Evolutionary conservation across 92 coral and sea anemone species (phyloP), one percentile per base, ranked within the genome.

Genomic region (Parazoanthus swiftii): DNA sequence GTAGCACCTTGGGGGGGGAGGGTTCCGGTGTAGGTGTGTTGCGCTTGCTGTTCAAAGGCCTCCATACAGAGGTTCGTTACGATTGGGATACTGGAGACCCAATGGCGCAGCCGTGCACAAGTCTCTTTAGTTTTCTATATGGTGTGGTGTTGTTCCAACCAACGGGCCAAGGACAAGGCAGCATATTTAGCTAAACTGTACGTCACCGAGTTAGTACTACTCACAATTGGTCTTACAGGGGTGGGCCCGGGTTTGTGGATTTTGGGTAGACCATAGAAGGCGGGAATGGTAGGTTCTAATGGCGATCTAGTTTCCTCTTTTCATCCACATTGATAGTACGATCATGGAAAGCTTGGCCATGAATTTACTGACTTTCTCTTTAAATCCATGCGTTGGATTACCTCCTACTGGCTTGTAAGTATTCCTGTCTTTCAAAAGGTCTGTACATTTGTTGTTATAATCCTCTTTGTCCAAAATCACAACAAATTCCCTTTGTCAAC

Each of bases 271-370:
- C 82, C 89, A 58, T 86, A 86, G 70, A 86, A 86, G 43, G 83
- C 82, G 9, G 82, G 89, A 29, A 76, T 76, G 63, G 82, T 74
- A 75, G 89, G 89, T 76, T 86, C 82, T 46, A 84, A 74, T 74
- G 89, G 89, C 71, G 89, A 84, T 86, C 89, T 76, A 86, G 74
- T 76, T 86, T 74, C 83, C 89, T 86, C 83, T 86, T 86, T 48
- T 73, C 58, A 86, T 86, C 89, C 43, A 63, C 83, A 36, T 86
- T 86, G 89, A 75, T 86, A 43, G 71, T 76, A 42, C 74, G 66
- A 50, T 76, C 83, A 44, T 51, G 66, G 70, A 86, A 86, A 86
- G 73, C 25, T 76, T 76, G 71, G 38, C 82, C 71, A 44, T 72
- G 58, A 86, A 74, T 16, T 86, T 86, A 43, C 37, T 56, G 72